These are phyloP conservation scores for Spizaetus ornatus DNA, from an alignment of 2,113 vertebrate genomes.

Conservation along the genomic window DNA sequence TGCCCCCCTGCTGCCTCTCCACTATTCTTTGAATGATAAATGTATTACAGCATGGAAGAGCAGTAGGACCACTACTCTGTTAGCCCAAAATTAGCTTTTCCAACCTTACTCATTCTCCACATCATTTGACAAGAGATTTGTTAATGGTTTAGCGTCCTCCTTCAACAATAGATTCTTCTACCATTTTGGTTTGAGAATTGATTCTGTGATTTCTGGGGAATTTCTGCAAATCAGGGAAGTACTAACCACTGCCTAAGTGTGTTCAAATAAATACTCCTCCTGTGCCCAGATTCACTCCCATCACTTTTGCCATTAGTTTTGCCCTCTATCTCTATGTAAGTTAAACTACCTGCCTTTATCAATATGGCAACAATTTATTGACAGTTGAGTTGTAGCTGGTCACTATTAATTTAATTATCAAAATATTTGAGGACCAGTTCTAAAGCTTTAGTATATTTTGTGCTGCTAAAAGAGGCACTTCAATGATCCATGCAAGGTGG, in stretches of 20 bases:
- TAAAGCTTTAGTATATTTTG: neutral
- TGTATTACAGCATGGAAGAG: neutral
- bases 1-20: rapidly evolving
- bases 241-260: neutral
- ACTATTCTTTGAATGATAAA: neutral
- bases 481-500: neutral
- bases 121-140: neutral
- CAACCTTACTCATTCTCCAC: neutral
- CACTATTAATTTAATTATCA: neutral
- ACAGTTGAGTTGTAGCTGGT: neutral
- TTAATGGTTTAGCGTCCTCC: neutral
- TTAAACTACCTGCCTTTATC: neutral
- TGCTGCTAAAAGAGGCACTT: neutral
- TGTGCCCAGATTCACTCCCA: neutral
- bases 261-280: neutral
- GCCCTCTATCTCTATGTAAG: neutral
- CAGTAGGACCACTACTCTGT: neutral
- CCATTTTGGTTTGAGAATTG: neutral
- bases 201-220: neutral
- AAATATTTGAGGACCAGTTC: neutral
- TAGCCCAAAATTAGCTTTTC: neutral
- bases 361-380: neutral
- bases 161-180: neutral
- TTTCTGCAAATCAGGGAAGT: neutral
- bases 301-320: neutral